Evolutionary conservation across 2,888 invertebrate species (phyloP).

Genomic region (Tenthredo livida): DNA sequence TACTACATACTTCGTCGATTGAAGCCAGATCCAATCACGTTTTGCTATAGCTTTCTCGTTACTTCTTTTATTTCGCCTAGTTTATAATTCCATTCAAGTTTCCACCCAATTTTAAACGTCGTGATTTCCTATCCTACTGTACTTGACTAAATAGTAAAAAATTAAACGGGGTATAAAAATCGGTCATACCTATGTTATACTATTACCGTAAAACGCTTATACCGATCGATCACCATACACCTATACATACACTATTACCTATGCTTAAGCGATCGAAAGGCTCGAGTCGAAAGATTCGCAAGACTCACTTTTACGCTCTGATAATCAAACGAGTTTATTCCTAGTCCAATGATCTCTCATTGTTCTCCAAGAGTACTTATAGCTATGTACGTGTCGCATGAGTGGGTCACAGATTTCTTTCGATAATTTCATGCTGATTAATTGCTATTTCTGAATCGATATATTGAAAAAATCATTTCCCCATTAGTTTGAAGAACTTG

Average conservation of each 20-base stretch:
- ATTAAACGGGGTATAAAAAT: neutral
- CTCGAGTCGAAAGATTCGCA: neutral
- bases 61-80: neutral
- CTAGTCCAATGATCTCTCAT: conserved; percentile 31
- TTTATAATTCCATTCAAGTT: conserved; percentile 5
- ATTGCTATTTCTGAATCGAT: neutral
- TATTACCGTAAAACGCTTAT: neutral
- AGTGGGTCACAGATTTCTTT: neutral
- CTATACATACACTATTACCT: neutral
- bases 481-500: neutral
- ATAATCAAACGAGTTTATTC: conserved; percentile 38
- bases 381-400: neutral
- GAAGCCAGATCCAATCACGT: neutral
- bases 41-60: neutral
- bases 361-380: neutral
- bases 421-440: neutral
- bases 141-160: neutral
- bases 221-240: neutral
- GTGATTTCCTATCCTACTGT: neutral
- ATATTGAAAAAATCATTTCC: neutral
- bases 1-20: neutral
- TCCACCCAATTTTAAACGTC: neutral
- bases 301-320: conserved; percentile 38
- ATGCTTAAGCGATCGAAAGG: neutral
- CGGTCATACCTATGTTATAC: neutral